Evolutionary conservation across 2,113 vertebrate species (phyloP), one percentile per base, ranked within the genome.

Genomic region (Hippocampus mohnikei): DNA sequence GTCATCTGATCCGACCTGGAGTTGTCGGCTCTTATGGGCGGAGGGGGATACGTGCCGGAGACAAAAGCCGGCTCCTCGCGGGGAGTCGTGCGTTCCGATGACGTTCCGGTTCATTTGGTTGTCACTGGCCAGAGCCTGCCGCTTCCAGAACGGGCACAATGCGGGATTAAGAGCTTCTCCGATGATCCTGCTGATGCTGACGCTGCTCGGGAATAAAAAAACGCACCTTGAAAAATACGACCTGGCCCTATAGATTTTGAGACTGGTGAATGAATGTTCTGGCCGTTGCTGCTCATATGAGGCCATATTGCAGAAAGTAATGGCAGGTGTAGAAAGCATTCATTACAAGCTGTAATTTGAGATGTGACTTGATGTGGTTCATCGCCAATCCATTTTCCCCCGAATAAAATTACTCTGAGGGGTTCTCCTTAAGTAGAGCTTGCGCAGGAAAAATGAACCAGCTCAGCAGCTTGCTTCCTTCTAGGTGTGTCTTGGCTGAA

Each of bases 101-200:
- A 70, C 55, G 75, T 84, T 50, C 50, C 84, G 77, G 65, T 80
- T 80, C 67, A 70, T 81, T 78, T 81, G 66, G 58, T 11, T 81
- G 78, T 81, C 83, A 71, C 72, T 79, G 69, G 77, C 76, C 78
- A 66, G 70, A 44, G 80, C 76, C 70, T 87, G 73, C 83, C 69
- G 82, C 72, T 78, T 81, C 85, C 79, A 84, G 78, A 88, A 77
- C 42, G 63, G 75, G 84, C 72, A 72, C 84, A 70, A 70, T 44
- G 74, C 63, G 46, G 85, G 85, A 87, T 90, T 88, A 86, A 82
- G 76, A 84, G 85, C 87, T 83, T 67, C 70, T 2, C 81, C 25
- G 78, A 87, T 83, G 78, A 88, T 85, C 80, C 76, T 50, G 42
- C 66, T 67, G 69, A 68, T 66, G 68, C 74, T 81, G 82, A 81